Base-by-base conservation (phyloP, 2,888 invertebrate genomes). In the Lycia hirtaria region DNA sequence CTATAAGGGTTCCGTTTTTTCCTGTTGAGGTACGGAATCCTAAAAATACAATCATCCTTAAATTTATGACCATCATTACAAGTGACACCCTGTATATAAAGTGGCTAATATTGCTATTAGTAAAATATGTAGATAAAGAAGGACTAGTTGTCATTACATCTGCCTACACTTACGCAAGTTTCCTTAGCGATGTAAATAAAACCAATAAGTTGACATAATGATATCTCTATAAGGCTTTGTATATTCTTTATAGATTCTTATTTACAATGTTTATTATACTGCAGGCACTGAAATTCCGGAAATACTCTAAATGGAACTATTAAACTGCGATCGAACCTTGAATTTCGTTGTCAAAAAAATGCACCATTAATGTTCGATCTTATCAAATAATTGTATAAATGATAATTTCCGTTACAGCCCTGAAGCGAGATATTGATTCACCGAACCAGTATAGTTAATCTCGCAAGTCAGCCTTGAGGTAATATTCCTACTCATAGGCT, bases 381-480 rank as follows among this genome's bases (percentile, higher is more conserved):
- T 56, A 56, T 56, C 51, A 51, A 19, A 45, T 45, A 38, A 51
- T 38, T 17, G 37, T 40, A 33, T 47, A 51, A 51, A 35, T 35
- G 26, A 30, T 52, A 26, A 37, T 56, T 51, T 51, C 47, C 51
- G 57, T 28, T 52, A 48, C 41, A 48, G 48, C 64, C 60, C 64
- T 62, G 58, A 64, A 60, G 59, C 64, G 56, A 64, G 62, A 37
- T 62, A 64, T 66, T 65, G 64, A 67, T 66, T 64, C 55, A 64
- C 61, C 54, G 60, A 68, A 67, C 66, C 64, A 60, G 69, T 67
- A 65, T 59, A 43, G 64, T 65, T 59, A 41, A 45, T 56, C 32
- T 32, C 55, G 54, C 54, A 62, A 60, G 56, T 26, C 67, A 67
- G 64, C 70, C 69, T 69, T 71, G 70, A 38, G 40, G 63, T 58